Evolutionary conservation across 2,797 vertebrate species (phyloP).

Genomic region (Fundulus diaphanus): DNA sequence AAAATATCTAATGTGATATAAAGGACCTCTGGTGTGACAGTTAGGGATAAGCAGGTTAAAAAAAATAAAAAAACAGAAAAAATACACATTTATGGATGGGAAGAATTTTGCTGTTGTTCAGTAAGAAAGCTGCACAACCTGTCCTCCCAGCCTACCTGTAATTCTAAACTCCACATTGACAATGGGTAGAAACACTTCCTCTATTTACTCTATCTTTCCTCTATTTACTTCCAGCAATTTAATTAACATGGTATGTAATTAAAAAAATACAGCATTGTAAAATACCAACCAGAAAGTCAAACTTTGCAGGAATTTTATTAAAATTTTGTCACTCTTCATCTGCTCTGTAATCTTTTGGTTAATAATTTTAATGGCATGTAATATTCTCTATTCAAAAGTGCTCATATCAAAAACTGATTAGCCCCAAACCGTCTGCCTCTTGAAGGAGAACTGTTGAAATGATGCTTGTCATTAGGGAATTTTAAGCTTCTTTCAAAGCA

Average conservation of each 20-base stretch:
- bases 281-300: background rate
- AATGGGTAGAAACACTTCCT: background rate
- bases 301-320: background rate
- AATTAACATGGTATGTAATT: background rate
- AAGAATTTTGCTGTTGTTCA: background rate
- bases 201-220: background rate
- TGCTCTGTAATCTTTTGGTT: background rate
- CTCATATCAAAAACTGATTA: constrained; percentile 10
- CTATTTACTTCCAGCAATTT: too few relatives aligned
- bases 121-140: background rate
- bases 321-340: background rate
- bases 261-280: background rate
- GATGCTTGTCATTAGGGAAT: background rate
- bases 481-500: background rate
- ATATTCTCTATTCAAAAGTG: constrained; percentile 12
- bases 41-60: too few relatives aligned
- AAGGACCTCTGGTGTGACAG: background rate
- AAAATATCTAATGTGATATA: too few relatives aligned
- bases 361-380: background rate
- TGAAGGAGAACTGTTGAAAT: constrained; percentile 8
- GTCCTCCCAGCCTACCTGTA: background rate
- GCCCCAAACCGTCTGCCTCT: background rate
- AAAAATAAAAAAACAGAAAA: too few relatives aligned
- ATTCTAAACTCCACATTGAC: background rate
- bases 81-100: too few relatives aligned